Percentiles rank a stretch among this genome's conserved stretches.
phyloP scores from a whole-genome alignment of 2,888 invertebrate species.

The Ditula angustiorana region DNA sequence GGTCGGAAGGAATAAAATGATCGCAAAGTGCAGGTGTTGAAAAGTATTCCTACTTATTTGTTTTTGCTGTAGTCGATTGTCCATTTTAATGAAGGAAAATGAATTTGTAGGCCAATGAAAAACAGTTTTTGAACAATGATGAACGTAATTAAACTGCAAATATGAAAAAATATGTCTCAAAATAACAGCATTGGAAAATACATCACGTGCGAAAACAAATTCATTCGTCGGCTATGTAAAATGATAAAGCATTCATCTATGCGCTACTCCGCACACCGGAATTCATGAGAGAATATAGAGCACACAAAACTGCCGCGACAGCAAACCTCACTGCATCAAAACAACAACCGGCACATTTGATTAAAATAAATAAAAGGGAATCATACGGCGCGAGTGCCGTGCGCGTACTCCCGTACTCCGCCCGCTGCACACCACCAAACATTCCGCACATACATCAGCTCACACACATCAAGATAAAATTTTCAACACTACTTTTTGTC shows the following conservation, averaged over 20 bases:
- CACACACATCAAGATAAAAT: conserved; percentile 32
- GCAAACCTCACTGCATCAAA: conserved; percentile 73
- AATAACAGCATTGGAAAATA: conserved; percentile 75
- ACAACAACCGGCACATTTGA: conserved; percentile 77
- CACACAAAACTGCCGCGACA: conserved; percentile 72
- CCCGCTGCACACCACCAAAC: conserved; percentile 27
- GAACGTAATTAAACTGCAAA: too few relatives aligned
- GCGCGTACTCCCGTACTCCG: too few relatives aligned
- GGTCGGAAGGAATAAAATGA: conserved; percentile 52
- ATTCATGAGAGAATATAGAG: conserved; percentile 75
- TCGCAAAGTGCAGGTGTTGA: conserved; percentile 45
- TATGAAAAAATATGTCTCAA: background rate
- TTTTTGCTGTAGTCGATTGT: background rate
- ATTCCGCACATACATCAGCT: conserved; percentile 39
- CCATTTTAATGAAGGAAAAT: background rate
- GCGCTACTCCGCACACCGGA: conserved; percentile 71
- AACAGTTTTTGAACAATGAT: too few relatives aligned
- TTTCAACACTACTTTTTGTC: conserved; percentile 28
- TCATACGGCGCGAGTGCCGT: conserved; percentile 57
- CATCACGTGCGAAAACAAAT: conserved; percentile 70
- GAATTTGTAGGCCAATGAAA: background rate
- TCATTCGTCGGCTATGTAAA: conserved; percentile 82
- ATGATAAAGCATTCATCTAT: conserved; percentile 83
- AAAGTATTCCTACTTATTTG: conserved; percentile 39
- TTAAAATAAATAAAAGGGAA: conserved; percentile 81